phyloP scores from a whole-genome alignment of 2,113 vertebrate genomes.

The Myrmecophaga tridactyla region DNA sequence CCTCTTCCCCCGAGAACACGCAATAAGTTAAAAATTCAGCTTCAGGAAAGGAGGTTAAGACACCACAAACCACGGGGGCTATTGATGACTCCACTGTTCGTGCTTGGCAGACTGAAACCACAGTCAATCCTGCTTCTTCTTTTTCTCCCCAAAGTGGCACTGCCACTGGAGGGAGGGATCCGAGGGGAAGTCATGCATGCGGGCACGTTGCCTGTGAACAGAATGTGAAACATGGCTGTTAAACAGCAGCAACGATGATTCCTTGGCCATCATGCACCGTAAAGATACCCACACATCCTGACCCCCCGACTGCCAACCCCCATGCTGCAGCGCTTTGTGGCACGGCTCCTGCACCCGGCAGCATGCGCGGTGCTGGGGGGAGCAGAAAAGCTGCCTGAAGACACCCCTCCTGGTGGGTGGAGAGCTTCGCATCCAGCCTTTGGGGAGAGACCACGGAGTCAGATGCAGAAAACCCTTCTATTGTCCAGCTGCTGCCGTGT shows the following conservation, averaged over 20 bases:
- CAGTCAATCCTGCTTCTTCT: neutral
- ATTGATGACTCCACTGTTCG: accelerated
- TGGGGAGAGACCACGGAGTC: neutral
- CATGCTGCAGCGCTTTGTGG: too few relatives aligned
- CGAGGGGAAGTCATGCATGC: neutral
- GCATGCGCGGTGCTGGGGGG: accelerated
- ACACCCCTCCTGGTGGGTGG: neutral
- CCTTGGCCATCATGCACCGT: accelerated
- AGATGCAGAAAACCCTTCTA: neutral
- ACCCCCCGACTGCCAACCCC: too few relatives aligned
- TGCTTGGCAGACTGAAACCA: neutral
- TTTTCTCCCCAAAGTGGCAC: neutral
- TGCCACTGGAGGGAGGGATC: neutral
- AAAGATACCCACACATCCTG: accelerated
- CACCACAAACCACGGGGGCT: neutral
- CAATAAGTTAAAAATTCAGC: neutral
- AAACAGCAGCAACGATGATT: neutral
- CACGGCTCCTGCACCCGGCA: neutral
- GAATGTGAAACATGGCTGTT: accelerated
- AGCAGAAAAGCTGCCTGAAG: neutral
- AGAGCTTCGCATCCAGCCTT: neutral
- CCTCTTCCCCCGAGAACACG: neutral
- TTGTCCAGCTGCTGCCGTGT: neutral
- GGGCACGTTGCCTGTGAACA: too few relatives aligned
- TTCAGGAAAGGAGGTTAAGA: neutral